A percentile compares a stretch with the other conserved stretches of the same genome.
Evolutionary conservation across 2,888 invertebrate species (phyloP).

Genomic region (Scaptomyza caliginosa): DNA sequence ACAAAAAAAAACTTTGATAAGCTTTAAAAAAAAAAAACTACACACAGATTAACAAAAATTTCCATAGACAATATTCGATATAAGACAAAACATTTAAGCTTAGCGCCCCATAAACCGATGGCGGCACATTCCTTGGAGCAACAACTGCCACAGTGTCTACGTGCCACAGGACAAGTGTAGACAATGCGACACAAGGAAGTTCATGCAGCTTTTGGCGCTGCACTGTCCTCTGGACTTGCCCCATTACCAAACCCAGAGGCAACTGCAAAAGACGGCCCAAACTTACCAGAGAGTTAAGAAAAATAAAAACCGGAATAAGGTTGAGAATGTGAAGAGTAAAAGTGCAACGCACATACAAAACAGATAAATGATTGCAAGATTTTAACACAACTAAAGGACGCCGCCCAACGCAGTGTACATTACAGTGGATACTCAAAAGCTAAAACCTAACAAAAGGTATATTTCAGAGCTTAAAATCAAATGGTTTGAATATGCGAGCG

Average conservation of each 20-base stretch:
- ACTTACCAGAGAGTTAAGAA: slow-evolving; percentile 11
- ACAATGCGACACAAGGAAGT: slow-evolving; percentile 66
- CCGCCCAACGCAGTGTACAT: not conserved
- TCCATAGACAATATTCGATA: slow-evolving; percentile 43
- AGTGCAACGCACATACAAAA: slow-evolving; percentile 59
- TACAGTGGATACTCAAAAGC: not conserved
- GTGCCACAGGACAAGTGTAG: slow-evolving; percentile 35
- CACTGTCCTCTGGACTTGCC: slow-evolving; percentile 19
- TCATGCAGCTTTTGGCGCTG: slow-evolving; percentile 43
- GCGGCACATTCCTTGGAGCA: slow-evolving; percentile 46
- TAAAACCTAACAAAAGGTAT: not conserved
- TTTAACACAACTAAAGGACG: slow-evolving; percentile 67
- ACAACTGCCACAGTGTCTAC: slow-evolving; percentile 44
- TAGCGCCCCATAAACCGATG: slow-evolving; percentile 8
- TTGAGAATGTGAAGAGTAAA: slow-evolving; percentile 35
- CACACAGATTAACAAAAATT: slow-evolving; percentile 10
- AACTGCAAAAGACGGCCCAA: slow-evolving; percentile 51
- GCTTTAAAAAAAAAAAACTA: no score
- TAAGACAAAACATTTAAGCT: slow-evolving; percentile 34
- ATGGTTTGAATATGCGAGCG: not conserved
- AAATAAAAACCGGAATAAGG: not conserved
- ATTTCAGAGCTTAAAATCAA: not conserved
- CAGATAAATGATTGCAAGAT: slow-evolving; percentile 76
- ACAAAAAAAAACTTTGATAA: no score
- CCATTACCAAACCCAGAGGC: slow-evolving; percentile 18